Evolutionary conservation across 2,888 invertebrate genomes (phyloP).

Genomic region (Zhuqinia jingwanae): DNA sequence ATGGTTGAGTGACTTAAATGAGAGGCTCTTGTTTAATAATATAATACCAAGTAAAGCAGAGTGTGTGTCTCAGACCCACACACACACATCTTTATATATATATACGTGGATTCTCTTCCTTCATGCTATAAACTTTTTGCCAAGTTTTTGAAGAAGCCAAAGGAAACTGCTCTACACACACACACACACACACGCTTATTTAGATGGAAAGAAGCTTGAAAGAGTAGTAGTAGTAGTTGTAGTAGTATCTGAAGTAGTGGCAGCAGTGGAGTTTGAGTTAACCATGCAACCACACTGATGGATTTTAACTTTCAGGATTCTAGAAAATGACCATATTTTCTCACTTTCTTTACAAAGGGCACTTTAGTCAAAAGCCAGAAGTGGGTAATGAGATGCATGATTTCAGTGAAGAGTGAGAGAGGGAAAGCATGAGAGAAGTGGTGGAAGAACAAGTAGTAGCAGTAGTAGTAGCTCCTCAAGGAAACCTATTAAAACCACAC

Average conservation of each 20-base stretch:
- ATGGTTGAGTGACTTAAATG: conserved; percentile 53
- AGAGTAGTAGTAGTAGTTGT: background rate
- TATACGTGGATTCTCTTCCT: background rate
- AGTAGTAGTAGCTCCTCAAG: conserved; percentile 40
- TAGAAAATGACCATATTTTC: conserved; percentile 68
- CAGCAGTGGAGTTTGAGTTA: background rate
- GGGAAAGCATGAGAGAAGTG: background rate
- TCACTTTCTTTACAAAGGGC: conserved; percentile 55
- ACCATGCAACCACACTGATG: conserved; percentile 60
- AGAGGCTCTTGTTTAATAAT: conserved; percentile 35
- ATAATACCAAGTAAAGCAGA: conserved; percentile 6
- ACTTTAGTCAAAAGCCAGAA: conserved; percentile 54
- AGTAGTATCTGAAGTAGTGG: background rate
- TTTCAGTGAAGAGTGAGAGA: conserved; percentile 44
- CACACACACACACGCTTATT: background rate
- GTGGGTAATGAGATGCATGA: conserved; percentile 69
- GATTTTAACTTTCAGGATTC: conserved; percentile 68
- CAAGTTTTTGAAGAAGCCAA: background rate
- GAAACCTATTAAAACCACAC: conserved; percentile 68
- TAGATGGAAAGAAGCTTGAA: background rate
- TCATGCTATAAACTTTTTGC: background rate
- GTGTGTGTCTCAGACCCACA: background rate
- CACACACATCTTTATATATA: background rate
- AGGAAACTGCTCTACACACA: background rate
- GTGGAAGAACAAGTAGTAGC: too few relatives aligned